Evolutionary conservation across 2,113 vertebrate species (phyloP).

Genomic region (Meriones unguiculatus): DNA sequence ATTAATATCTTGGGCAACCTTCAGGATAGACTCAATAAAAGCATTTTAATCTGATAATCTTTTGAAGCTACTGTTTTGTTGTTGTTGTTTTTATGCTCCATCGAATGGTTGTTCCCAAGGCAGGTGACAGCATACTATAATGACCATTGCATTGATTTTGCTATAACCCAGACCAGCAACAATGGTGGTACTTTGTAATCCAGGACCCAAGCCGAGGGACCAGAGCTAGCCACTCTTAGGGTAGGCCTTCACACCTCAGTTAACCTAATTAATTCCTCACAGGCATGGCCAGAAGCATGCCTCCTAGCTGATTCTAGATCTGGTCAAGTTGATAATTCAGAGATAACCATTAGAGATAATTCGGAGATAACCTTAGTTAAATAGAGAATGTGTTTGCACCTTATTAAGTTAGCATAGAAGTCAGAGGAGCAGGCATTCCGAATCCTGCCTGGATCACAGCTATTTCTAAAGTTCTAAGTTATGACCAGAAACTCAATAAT

Average conservation of each 20-base stretch:
- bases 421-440: background rate
- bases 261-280: background rate
- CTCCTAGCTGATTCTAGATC: background rate
- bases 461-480: background rate
- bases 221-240: background rate
- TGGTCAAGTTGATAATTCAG: background rate
- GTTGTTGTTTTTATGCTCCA: background rate
- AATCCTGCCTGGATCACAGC: background rate
- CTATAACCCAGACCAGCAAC: background rate
- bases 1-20: background rate
- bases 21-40: background rate
- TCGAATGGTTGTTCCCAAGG: background rate
- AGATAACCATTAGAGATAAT: background rate
- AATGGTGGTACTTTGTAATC: no score
- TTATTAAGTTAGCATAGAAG: background rate
- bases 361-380: background rate
- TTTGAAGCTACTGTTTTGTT: background rate
- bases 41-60: background rate
- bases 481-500: background rate
- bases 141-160: background rate
- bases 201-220: background rate
- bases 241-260: background rate
- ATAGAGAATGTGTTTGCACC: fast-evolving
- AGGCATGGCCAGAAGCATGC: background rate
- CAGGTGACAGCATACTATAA: background rate